Conservation (phyloP, 1,140 invertebrate genomes). For the Stenopsyche tienmushanensis region DNA sequence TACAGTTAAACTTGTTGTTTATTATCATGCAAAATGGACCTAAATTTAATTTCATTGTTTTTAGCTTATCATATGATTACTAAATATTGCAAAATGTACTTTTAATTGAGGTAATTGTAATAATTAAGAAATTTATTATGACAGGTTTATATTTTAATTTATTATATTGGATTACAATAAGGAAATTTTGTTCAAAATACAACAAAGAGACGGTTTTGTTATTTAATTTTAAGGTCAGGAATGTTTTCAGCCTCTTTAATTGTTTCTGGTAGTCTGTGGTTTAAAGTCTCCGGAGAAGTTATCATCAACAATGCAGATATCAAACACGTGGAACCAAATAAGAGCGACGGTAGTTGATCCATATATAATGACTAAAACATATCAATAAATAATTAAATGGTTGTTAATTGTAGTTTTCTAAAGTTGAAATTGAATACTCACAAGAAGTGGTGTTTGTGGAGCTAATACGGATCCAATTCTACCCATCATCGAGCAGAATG, state of each 20-base stretch:
- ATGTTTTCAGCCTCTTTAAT: slow-evolving; percentile 57
- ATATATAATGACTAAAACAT: slow-evolving; percentile 27
- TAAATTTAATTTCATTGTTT: no score
- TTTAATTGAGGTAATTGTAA: no score
- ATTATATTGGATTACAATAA: background rate
- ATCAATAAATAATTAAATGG: background rate
- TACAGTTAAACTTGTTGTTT: no score
- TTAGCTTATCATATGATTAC: no score
- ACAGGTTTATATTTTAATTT: background rate
- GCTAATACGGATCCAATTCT: slow-evolving; percentile 68
- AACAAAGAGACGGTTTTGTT: background rate
- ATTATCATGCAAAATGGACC: no score
- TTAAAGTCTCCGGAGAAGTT: slow-evolving; percentile 63
- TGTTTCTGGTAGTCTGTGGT: slow-evolving; percentile 60
- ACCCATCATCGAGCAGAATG: slow-evolving; percentile 66
- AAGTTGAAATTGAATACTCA: slow-evolving; percentile 41
- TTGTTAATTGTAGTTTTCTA: background rate
- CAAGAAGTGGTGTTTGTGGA: slow-evolving; percentile 65
- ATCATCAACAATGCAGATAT: slow-evolving; percentile 57
- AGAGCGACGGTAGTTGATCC: slow-evolving; percentile 59
- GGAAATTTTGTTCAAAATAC: background rate
- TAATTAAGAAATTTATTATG: no score
- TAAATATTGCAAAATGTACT: no score
- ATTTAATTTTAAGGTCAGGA: slow-evolving; percentile 10
- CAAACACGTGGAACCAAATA: slow-evolving; percentile 64